phyloP scores from a whole-genome alignment of 2,797 vertebrate species.

The Myiotriccus ornatus region DNA sequence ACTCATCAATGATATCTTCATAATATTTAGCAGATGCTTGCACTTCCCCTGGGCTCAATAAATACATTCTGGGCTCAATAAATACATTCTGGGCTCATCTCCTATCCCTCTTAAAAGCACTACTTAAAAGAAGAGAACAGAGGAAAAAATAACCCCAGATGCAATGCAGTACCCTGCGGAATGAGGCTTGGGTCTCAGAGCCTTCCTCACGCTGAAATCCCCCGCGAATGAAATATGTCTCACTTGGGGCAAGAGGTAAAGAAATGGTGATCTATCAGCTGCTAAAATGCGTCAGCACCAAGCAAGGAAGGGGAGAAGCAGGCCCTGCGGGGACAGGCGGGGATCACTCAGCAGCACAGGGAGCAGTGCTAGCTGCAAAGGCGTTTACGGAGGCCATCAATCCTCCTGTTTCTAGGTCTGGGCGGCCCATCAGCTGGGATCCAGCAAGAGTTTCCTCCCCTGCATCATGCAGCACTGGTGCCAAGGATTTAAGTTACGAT shows the following conservation, averaged over 20 bases:
- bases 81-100: conserved; percentile 23
- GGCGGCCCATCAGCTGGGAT: not conserved
- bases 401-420: not conserved
- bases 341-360: conserved; percentile 4
- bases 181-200: conserved; percentile 13
- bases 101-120: not conserved
- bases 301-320: conserved; percentile 1
- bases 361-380: not conserved
- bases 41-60: not conserved
- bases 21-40: conserved; percentile 34
- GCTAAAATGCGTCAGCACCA: conserved; percentile 37
- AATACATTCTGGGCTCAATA: conserved; percentile 24
- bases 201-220: conserved; percentile 11
- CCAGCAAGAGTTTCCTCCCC: not conserved
- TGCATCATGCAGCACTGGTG: not conserved
- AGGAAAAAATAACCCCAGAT: not conserved
- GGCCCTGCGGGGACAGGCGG: not conserved
- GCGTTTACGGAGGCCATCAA: not conserved
- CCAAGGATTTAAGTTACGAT: conserved; percentile 35
- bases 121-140: conserved; percentile 28
- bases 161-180: not conserved
- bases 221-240: not conserved
- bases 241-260: not conserved
- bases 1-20: conserved; percentile 10
- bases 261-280: conserved; percentile 35